These are phyloP conservation scores for Eriosoma lanigerum DNA, from an alignment of 1,140 invertebrate species.

Conservation along the genomic window DNA sequence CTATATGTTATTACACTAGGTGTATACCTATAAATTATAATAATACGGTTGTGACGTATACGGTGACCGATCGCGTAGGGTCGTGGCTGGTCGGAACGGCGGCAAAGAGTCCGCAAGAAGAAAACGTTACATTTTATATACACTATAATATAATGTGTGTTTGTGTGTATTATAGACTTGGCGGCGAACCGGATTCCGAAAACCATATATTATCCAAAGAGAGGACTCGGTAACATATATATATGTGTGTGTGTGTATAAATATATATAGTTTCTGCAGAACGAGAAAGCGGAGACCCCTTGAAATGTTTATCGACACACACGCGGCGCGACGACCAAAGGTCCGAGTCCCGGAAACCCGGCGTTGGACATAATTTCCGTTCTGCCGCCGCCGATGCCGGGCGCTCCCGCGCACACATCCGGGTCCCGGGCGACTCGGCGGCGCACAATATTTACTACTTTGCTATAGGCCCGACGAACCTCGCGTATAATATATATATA, in stretches of 20 bases:
- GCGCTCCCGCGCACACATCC: not conserved
- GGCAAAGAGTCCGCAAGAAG: not conserved
- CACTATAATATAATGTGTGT: not conserved
- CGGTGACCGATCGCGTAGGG: too few relatives aligned
- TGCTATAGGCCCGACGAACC: not conserved
- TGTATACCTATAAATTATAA: too few relatives aligned
- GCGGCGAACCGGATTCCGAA: constrained; percentile 24
- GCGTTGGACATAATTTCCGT: constrained; percentile 40
- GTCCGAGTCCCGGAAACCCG: constrained; percentile 31
- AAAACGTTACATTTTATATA: not conserved
- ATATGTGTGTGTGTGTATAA: not conserved
- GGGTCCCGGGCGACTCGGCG: not conserved
- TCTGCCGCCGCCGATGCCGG: not conserved
- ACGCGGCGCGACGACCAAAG: constrained; percentile 31
- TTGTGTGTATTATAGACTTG: not conserved
- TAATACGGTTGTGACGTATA: too few relatives aligned
- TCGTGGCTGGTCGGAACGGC: not conserved
- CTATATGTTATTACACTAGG: too few relatives aligned
- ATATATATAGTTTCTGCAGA: not conserved
- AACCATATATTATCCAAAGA: constrained; percentile 5
- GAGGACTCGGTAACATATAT: not conserved
- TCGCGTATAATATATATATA: not conserved
- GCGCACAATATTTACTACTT: not conserved
- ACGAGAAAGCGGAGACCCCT: not conserved
- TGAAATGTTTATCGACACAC: constrained; percentile 40